Conservation (phyloP, 2,888 invertebrate species). For the Phlogophora meticulosa region DNA sequence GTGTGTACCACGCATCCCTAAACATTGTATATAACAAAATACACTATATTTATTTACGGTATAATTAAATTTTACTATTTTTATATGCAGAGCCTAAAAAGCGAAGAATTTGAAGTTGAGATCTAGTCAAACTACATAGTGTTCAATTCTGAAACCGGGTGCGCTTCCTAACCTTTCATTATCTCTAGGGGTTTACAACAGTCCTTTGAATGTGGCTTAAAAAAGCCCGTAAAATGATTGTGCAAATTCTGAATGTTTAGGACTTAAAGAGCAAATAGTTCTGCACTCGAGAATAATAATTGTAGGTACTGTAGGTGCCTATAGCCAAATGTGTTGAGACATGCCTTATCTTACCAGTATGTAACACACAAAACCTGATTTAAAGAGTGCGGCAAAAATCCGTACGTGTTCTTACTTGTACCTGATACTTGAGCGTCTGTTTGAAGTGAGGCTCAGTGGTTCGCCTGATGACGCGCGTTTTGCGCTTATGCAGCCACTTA, state of each 20-base stretch:
- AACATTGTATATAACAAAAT: too few relatives aligned
- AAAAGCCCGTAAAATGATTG: background rate
- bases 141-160: background rate
- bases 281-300: conserved; percentile 10
- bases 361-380: conserved; percentile 32
- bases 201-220: background rate
- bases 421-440: conserved; percentile 96
- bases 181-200: background rate
- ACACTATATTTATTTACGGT: too few relatives aligned
- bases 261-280: background rate
- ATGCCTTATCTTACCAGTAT: conserved; percentile 13
- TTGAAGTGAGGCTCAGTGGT: conserved; percentile 96
- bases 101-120: too few relatives aligned
- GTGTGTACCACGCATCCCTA: too few relatives aligned
- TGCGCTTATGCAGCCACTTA: conserved; percentile 97
- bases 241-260: background rate
- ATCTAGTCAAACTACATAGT: background rate
- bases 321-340: too few relatives aligned
- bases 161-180: background rate
- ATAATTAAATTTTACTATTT: too few relatives aligned
- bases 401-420: conserved; percentile 65
- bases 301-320: too few relatives aligned
- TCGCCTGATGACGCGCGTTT: conserved; percentile 96
- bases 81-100: too few relatives aligned
- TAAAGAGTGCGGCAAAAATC: conserved; percentile 39